phyloP scores from a whole-genome alignment of 2,888 invertebrate species.

The Hartigia nigra region DNA sequence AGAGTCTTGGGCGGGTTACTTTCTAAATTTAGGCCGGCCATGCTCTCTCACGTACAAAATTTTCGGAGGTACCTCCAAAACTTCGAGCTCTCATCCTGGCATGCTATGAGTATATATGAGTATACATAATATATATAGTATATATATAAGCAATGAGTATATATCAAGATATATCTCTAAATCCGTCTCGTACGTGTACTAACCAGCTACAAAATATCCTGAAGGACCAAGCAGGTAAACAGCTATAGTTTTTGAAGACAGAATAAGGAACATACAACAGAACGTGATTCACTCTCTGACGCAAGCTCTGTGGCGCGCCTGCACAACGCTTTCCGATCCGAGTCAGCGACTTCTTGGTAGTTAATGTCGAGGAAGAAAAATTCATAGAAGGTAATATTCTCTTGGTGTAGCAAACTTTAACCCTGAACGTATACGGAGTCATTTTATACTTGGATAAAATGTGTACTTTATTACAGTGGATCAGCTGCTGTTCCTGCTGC shows the following conservation, averaged over 20 bases:
- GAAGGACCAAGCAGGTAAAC: neutral
- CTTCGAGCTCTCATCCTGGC: neutral
- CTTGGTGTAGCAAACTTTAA: neutral
- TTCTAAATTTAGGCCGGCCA: constrained; percentile 56
- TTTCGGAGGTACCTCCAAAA: constrained; percentile 27
- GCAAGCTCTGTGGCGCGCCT: constrained; percentile 52
- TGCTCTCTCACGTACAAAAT: constrained; percentile 45
- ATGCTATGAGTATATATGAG: too few species aligned
- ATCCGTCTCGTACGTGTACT: neutral
- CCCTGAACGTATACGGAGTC: neutral
- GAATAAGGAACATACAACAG: constrained; percentile 26
- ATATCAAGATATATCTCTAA: neutral
- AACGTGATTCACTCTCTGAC: constrained; percentile 53
- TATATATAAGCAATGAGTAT: too few species aligned
- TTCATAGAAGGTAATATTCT: neutral
- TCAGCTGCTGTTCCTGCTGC: neutral
- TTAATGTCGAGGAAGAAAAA: constrained; percentile 43
- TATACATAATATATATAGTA: too few species aligned
- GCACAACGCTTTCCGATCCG: constrained; percentile 44
- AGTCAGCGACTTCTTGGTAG: constrained; percentile 45
- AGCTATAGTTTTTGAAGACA: neutral
- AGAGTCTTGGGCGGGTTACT: constrained; percentile 44
- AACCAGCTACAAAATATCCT: neutral
- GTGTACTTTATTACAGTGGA: neutral
- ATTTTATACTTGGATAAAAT: neutral